Conservation (phyloP, 2,888 invertebrate species). For the Oeneis ivallda region DNA sequence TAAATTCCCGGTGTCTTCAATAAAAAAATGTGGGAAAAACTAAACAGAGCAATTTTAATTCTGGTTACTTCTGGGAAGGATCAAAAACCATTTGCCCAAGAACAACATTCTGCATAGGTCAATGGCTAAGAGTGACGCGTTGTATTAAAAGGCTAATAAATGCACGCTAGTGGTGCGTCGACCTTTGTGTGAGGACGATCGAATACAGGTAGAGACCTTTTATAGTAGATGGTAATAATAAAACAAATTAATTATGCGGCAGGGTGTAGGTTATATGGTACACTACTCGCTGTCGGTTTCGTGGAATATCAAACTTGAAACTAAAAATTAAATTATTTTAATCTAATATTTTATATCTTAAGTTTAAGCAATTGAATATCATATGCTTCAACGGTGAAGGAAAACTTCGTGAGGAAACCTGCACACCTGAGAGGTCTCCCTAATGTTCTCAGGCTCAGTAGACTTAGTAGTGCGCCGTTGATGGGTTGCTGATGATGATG, state of each 20-base stretch:
- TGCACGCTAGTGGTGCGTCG: slow-evolving; percentile 35
- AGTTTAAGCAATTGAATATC: too few relatives aligned
- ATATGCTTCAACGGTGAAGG: too few relatives aligned
- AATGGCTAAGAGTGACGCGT: slow-evolving; percentile 13
- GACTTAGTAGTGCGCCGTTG: too few relatives aligned
- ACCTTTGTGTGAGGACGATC: slow-evolving; percentile 24
- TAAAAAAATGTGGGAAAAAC: background rate
- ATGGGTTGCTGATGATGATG: too few relatives aligned
- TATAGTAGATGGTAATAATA: slow-evolving; percentile 8
- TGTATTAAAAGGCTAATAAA: slow-evolving; percentile 14
- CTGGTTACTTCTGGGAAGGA: slow-evolving; percentile 14
- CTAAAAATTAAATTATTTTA: background rate
- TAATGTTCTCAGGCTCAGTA: too few relatives aligned
- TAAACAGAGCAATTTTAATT: slow-evolving; percentile 3
- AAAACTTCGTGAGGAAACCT: too few relatives aligned
- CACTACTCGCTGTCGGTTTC: background rate
- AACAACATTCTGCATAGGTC: slow-evolving; percentile 1
- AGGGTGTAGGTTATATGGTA: slow-evolving; percentile 1
- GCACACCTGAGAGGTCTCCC: too few relatives aligned
- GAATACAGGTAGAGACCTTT: slow-evolving; percentile 37
- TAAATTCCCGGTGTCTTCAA: background rate
- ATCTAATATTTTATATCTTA: too few relatives aligned
- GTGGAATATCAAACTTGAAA: background rate
- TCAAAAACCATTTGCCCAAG: slow-evolving; percentile 11
- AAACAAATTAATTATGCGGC: slow-evolving; percentile 23